These are phyloP conservation scores for Hippocampus guttulatus DNA, from an alignment of 2,113 vertebrate species.

Conservation along the genomic window DNA sequence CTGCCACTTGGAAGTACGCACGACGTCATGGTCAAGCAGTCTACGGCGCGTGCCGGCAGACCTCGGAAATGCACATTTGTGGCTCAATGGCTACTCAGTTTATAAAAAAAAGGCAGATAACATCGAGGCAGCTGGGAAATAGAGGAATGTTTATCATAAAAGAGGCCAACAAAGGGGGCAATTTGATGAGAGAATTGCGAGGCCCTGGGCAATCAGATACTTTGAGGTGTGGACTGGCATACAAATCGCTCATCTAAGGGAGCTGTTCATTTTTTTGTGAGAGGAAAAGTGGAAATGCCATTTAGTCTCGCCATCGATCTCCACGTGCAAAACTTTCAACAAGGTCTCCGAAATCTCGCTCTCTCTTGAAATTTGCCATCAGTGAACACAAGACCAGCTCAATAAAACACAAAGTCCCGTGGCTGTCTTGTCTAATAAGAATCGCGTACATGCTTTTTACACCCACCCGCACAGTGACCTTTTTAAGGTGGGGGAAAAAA, in stretches of 20 bases:
- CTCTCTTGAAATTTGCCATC: background rate
- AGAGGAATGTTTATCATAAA: constrained; percentile 47
- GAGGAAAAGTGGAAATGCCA: too few relatives aligned
- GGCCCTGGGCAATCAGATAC: constrained; percentile 23
- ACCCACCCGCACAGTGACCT: constrained; percentile 44
- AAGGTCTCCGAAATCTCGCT: background rate
- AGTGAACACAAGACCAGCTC: constrained; percentile 18
- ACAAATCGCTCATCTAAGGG: background rate
- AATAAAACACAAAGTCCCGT: constrained; percentile 38
- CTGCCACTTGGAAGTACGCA: background rate
- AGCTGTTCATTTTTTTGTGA: too few relatives aligned
- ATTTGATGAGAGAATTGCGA: constrained; percentile 51
- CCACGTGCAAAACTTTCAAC: too few relatives aligned
- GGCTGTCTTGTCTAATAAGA: constrained; percentile 33
- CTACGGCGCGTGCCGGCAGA: background rate
- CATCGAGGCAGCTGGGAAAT: constrained; percentile 25
- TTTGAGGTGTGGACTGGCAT: constrained; percentile 33
- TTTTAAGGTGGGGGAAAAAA: constrained; percentile 12
- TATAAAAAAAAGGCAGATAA: constrained; percentile 45
- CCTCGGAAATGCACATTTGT: constrained; percentile 51
- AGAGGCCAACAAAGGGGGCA: constrained; percentile 51
- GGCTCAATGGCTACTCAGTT: constrained; percentile 32
- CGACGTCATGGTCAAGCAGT: background rate
- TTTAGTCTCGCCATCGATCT: too few relatives aligned
- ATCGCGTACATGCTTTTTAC: constrained; percentile 27